Conservation (phyloP, 2,113 vertebrate species). For the Silurus asotus region DNA sequence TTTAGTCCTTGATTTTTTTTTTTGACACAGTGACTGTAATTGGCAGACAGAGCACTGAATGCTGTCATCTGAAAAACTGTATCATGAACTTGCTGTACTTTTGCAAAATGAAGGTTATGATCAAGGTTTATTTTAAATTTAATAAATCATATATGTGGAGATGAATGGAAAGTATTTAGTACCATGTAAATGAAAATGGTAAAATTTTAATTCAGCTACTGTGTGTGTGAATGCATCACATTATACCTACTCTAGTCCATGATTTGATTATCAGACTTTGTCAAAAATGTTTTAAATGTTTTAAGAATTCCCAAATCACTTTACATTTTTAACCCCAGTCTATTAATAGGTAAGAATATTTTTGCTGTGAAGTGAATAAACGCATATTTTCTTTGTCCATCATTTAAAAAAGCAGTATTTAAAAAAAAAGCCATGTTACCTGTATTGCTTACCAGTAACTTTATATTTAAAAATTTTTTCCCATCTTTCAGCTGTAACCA, state of each 20-base stretch:
- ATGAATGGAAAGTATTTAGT: not conserved
- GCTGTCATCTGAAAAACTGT: not conserved
- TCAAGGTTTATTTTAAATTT: not conserved
- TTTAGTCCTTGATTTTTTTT: constrained; percentile 1
- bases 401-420: not conserved
- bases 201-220: not conserved
- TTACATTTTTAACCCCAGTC: not conserved
- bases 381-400: not conserved
- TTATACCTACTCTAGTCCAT: not conserved
- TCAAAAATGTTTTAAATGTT: not conserved
- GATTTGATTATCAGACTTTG: not conserved
- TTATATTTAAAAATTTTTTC: constrained; percentile 17
- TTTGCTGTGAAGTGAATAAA: not conserved
- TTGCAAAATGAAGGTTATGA: constrained; percentile 22
- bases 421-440: not conserved
- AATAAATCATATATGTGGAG: not conserved
- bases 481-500: constrained; percentile 27
- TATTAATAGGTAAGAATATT: not conserved
- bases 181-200: not conserved
- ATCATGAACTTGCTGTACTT: not conserved
- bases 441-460: not conserved
- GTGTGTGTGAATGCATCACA: not conserved
- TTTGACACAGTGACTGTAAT: not conserved
- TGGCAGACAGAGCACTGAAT: constrained; percentile 11
- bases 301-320: not conserved